Conservation (phyloP, 2,797 vertebrate genomes). For the Arnoldichthys spilopterus region DNA sequence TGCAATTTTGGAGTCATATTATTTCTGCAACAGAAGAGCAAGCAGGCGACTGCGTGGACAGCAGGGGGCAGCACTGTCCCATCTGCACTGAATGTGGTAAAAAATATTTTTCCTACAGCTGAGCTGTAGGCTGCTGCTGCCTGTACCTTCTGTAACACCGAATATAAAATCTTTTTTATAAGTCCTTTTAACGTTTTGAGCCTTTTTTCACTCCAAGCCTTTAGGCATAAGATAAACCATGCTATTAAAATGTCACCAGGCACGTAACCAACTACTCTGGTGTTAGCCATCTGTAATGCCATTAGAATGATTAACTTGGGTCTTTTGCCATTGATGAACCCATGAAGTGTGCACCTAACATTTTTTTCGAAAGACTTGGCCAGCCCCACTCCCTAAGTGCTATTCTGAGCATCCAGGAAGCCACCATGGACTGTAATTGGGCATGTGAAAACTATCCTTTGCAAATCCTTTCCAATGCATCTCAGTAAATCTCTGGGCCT, state of each 20-base stretch:
- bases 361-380: conserved; percentile 25
- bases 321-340: not conserved
- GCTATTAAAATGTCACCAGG: not conserved
- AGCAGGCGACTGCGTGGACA: too few relatives aligned
- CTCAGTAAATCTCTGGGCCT: conserved; percentile 56
- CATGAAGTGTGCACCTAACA: not conserved
- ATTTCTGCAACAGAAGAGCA: too few relatives aligned
- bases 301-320: not conserved
- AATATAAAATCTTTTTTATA: too few relatives aligned
- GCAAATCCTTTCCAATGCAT: conserved; percentile 60
- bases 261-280: not conserved
- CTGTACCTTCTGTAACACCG: not conserved
- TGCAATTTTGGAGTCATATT: too few relatives aligned
- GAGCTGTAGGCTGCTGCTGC: not conserved
- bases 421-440: conserved; percentile 61
- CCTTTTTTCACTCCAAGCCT: not conserved
- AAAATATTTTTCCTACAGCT: not conserved
- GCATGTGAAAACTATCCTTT: conserved; percentile 64
- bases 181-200: too few relatives aligned
- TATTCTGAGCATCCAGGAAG: conserved; percentile 64
- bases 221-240: not conserved
- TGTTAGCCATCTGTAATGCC: not conserved
- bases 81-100: conserved; percentile 10
- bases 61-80: conserved; percentile 47
- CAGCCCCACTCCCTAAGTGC: conserved; percentile 68